Base-by-base conservation (phyloP, 2,113 vertebrate genomes). In the Trematomus loennbergii region DNA sequence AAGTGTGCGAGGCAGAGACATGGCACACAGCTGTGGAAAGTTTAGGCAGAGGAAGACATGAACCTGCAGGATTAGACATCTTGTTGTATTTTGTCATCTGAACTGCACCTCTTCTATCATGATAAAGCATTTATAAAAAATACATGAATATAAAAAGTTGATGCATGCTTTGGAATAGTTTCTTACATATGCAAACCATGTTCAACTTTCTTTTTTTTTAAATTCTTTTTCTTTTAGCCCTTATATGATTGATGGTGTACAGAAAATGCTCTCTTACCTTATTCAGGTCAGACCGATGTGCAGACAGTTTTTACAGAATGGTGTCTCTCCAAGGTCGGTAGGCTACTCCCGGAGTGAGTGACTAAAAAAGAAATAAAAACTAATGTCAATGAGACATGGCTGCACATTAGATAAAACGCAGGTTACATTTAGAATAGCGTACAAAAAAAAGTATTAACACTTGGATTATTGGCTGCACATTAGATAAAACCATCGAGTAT, bases 1-100 rank as follows among this genome's bases (percentile, higher is more conserved):
- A 89, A 99, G 96, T 0, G 97, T 99, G 89, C 97, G 96, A 75
- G 98, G 98, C 92, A 98, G 93, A 82, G 97, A 97, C 97, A 99
- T 98, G 87, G 92, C 87, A 73, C 88, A 71, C 84, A 49, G 80
- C 83, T 79, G 67, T 75, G 80, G 78, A 82, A 81, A 85, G 77
- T 83, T 72, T 62, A 77, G 54, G 48, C 61, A 57, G 29, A 81
- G 53, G 62, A 89, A 82, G 40, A 82, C 40, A 66, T 82, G 33
- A 86, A 83, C 46, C 61, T 84, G 75, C 75, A 81, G 65, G 61
- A 61, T 17, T 73, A 76, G 50, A 82, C 79, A 67, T 40, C 57
- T 52, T 71, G 12, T 16, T 25, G 75, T 36, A 60, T 11, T 29
- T 64, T 55, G 16, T 22, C 53, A 77, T 43, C 63, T 76, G 17